phyloP scores from a whole-genome alignment of 2,797 vertebrate species.

The Cirrhinus molitorella region DNA sequence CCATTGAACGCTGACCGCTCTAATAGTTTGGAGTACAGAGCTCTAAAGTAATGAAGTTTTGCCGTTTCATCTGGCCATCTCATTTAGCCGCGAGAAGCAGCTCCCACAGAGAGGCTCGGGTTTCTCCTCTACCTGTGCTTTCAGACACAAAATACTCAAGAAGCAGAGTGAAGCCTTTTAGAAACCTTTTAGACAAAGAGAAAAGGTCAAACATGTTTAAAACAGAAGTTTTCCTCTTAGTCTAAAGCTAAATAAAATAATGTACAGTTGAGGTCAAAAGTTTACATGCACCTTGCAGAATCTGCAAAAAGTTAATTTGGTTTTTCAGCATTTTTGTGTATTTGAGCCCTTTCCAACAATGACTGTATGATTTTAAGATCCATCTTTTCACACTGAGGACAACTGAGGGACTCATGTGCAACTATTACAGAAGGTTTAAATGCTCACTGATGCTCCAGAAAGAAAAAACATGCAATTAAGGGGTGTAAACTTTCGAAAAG shows the following conservation, averaged over 20 bases:
- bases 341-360: too few relatives aligned
- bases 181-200: not conserved
- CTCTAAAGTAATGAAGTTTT: slow-evolving; percentile 30
- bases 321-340: too few relatives aligned
- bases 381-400: too few relatives aligned
- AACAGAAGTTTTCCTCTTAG: not conserved
- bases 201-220: not conserved
- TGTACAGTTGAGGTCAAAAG: too few relatives aligned
- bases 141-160: slow-evolving; percentile 16
- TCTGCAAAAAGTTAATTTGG: too few relatives aligned
- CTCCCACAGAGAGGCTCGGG: slow-evolving; percentile 21
- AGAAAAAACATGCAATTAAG: too few relatives aligned
- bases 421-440: too few relatives aligned
- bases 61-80: slow-evolving; percentile 19
- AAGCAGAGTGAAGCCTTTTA: slow-evolving; percentile 19
- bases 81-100: slow-evolving; percentile 23
- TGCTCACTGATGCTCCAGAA: too few relatives aligned
- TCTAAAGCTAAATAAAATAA: not conserved
- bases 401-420: too few relatives aligned
- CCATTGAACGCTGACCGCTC: slow-evolving; percentile 6
- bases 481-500: too few relatives aligned
- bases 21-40: slow-evolving; percentile 24
- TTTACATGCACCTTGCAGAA: too few relatives aligned
- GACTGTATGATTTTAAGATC: too few relatives aligned
- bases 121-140: slow-evolving; percentile 19